Base-by-base conservation (phyloP, 2,888 invertebrate genomes). In the Catocala nupta region DNA sequence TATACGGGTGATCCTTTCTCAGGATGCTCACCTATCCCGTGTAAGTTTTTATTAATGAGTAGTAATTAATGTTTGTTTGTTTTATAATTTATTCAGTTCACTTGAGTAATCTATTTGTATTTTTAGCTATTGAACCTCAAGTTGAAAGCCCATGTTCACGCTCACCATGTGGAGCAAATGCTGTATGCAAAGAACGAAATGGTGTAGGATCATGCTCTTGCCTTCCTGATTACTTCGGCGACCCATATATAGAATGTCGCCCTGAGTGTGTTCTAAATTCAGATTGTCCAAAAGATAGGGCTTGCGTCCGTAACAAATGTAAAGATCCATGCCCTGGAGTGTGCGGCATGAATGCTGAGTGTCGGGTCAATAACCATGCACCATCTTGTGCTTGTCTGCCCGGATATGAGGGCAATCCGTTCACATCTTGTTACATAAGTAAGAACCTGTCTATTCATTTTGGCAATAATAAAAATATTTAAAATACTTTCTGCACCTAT, bases 181-280 rank as follows among this genome's bases (percentile, higher is more conserved):
- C 98, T 55, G 90, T 97, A 75, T 98, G 98, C 90, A 97, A 96
- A 89, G 97, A 97, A 91, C 95, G 96, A 80, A 96, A 97, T 82
- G 97, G 96, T 75, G 96, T 96, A 61, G 98, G 97, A 52, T 97
- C 98, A 68, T 98, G 98, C 88, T 95, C 96, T 69, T 98, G 98
- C 90, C 92, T 97, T 70, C 95, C 96, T 63, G 97, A 97, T 81
- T 98, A 97, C 88, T 96, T 96, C 80, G 98, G 98, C 56, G 97
- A 98, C 92, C 98, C 98, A 1, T 97, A 98, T 81, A 93, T 96
- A 49, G 97, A 97, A 82, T 98, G 98, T 87, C 95, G 97, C 83
- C 98, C 98, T 34, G 98, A 98, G 95, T 98, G 98, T 87, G 96
- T 97, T n/a, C 95, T 97, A 76, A 98, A 98, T 87, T 96, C 97